phyloP scores from a whole-genome alignment of 2,888 invertebrate genomes.

The Tricholauxania praeusta region DNA sequence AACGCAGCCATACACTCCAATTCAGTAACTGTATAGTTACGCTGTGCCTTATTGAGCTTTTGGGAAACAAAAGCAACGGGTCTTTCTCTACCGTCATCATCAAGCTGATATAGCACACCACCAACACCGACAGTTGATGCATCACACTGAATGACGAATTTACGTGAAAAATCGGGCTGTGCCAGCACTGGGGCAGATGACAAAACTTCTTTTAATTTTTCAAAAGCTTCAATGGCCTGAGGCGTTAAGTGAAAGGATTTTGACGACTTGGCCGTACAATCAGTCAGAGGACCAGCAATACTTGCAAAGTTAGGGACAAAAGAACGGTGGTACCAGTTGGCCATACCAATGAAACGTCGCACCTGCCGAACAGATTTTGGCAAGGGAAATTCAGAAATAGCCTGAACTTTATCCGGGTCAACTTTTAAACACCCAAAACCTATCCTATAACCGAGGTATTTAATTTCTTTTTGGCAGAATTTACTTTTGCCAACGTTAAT shows the following conservation, averaged over 20 bases:
- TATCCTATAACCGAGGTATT: constrained; percentile 19
- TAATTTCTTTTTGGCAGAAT: constrained; percentile 16
- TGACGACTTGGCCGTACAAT: not conserved
- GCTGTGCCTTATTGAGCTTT: constrained; percentile 21
- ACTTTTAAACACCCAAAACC: constrained; percentile 14
- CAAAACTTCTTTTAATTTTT: constrained; percentile 16
- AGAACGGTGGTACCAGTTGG: constrained; percentile 16
- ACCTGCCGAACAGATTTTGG: not conserved
- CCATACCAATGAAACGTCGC: constrained; percentile 28
- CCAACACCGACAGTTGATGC: constrained; percentile 22
- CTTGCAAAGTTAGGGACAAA: constrained; percentile 23
- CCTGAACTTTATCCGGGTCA: constrained; percentile 15
- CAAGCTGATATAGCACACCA: constrained; percentile 21
- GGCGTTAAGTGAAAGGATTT: not conserved
- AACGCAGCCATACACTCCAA: constrained; percentile 29
- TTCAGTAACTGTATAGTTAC: constrained; percentile 25
- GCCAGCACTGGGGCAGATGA: constrained; percentile 30
- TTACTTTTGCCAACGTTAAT: constrained; percentile 24
- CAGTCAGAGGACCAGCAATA: constrained; percentile 21
- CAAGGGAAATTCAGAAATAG: not conserved
- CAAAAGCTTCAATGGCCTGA: constrained; percentile 18
- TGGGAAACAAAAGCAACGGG: constrained; percentile 29
- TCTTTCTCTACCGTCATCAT: constrained; percentile 18
- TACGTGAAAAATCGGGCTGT: constrained; percentile 21
- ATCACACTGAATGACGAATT: constrained; percentile 30